phyloP scores from a whole-genome alignment of 2,797 vertebrate species.

The Menidia menidia region DNA sequence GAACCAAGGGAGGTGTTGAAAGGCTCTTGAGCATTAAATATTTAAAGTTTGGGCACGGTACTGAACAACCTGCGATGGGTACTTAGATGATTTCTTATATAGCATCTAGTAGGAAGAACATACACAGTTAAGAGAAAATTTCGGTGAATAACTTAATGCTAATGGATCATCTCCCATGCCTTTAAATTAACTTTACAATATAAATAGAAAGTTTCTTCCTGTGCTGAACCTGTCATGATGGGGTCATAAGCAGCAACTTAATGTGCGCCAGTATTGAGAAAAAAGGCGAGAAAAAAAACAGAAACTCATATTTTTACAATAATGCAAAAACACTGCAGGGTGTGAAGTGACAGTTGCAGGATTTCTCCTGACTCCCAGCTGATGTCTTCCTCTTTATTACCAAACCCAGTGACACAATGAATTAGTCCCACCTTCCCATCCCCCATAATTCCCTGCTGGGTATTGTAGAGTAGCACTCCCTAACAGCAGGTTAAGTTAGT shows the following conservation, averaged over 20 bases:
- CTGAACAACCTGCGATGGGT: not conserved
- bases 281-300: not conserved
- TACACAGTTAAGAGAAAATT: not conserved
- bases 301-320: not conserved
- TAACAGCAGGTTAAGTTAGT: not conserved
- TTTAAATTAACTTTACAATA: not conserved
- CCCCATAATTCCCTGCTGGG: not conserved
- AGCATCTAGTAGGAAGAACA: not conserved
- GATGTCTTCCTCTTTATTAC: conserved; percentile 4
- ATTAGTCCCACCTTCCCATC: not conserved
- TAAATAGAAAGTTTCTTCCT: not conserved
- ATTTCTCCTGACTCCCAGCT: conserved; percentile 11
- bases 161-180: not conserved
- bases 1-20: not conserved
- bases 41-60: not conserved
- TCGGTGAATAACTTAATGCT: too few relatives aligned
- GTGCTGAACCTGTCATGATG: not conserved
- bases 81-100: not conserved
- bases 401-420: conserved; percentile 13
- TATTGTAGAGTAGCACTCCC: not conserved
- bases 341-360: conserved; percentile 3
- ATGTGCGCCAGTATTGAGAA: not conserved
- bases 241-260: not conserved
- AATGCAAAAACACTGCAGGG: not conserved
- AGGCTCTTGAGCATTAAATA: conserved; percentile 3